These are phyloP conservation scores for Lonchura striata DNA, from an alignment of 2,113 vertebrate genomes.

Conservation along the genomic window DNA sequence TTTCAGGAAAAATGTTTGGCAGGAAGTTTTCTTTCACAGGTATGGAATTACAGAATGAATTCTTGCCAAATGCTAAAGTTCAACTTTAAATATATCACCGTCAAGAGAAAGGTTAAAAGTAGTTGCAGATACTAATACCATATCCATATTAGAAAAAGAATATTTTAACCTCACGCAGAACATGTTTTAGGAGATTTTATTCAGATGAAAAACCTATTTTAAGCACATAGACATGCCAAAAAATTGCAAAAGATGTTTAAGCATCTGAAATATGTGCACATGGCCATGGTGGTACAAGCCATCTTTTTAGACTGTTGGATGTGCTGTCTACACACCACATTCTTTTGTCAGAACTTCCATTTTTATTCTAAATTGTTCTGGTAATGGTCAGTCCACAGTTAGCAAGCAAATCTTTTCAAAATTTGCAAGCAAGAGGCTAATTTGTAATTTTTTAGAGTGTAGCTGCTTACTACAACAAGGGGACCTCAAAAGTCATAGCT, in stretches of 20 bases:
- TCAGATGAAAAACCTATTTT: not conserved
- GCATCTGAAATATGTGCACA: not conserved
- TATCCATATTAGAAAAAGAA: not conserved
- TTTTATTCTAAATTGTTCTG: not conserved
- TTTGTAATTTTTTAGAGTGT: not conserved
- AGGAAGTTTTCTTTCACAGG: not conserved
- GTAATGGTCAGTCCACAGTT: not conserved
- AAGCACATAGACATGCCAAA: not conserved
- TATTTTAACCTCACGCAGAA: not conserved
- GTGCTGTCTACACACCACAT: not conserved
- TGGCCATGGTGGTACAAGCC: not conserved
- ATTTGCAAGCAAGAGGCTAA: not conserved
- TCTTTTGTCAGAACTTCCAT: not conserved
- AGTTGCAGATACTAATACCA: not conserved
- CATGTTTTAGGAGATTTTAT: not conserved
- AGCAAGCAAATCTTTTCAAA: not conserved
- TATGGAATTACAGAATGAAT: not conserved
- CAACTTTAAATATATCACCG: not conserved
- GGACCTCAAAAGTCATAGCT: not conserved
- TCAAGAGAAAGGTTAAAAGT: conserved; percentile 4
- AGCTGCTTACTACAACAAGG: not conserved
- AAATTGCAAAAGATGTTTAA: not conserved
- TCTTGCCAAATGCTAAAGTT: not conserved
- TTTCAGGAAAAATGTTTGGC: not conserved
- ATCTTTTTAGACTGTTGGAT: not conserved